Evolutionary conservation across 2,888 invertebrate species (phyloP).

Genomic region (Drosophila neonasuta): DNA sequence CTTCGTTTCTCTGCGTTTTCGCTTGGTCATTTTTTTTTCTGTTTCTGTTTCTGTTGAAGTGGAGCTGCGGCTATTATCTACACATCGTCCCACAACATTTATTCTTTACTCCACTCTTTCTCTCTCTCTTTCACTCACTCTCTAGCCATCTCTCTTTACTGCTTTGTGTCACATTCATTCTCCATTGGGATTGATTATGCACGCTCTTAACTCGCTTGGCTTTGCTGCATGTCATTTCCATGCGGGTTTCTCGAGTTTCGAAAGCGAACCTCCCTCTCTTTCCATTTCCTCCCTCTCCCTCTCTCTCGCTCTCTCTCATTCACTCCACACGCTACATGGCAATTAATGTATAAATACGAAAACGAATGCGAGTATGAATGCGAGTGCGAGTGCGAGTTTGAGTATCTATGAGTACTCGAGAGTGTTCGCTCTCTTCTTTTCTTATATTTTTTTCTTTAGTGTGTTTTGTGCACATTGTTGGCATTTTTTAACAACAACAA

Average conservation of each 20-base stretch:
- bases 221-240: conserved; percentile 48
- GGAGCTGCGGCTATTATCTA: conserved; percentile 25
- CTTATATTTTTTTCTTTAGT: conserved; percentile 14
- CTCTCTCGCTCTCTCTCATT: conserved; percentile 3
- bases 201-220: conserved; percentile 51
- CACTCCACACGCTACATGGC: conserved; percentile 44
- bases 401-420: conserved; percentile 42
- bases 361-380: conserved; percentile 9
- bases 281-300: background rate
- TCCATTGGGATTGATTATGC: conserved; percentile 62
- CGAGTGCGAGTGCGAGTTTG: conserved; percentile 21
- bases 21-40: conserved; percentile 35
- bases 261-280: conserved; percentile 32
- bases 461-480: conserved; percentile 40
- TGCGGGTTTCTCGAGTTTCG: conserved; percentile 61
- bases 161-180: conserved; percentile 50
- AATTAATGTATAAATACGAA: conserved; percentile 61
- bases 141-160: background rate
- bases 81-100: conserved; percentile 14
- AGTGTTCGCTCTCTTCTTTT: conserved; percentile 18
- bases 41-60: background rate
- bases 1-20: conserved; percentile 13
- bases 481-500: conserved; percentile 47
- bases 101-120: background rate
- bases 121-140: background rate